phyloP scores from a whole-genome alignment of 92 coral and sea anemone genomes.

The Metridium senile region DNA sequence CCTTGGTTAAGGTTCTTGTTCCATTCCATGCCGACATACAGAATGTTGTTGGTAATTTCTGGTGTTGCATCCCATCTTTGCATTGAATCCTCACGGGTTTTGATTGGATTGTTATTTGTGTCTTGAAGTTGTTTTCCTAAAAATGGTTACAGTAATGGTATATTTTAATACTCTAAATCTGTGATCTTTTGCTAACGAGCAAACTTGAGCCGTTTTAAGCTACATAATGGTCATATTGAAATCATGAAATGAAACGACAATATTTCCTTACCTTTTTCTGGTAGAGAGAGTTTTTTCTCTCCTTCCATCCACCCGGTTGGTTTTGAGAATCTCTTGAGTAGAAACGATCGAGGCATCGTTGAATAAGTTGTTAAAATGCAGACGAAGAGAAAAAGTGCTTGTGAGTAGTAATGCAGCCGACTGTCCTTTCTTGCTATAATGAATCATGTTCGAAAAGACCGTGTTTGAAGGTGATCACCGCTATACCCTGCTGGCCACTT shows the following conservation, averaged over 20 bases:
- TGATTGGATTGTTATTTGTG: background rate
- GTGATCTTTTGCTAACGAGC: constrained; percentile 14
- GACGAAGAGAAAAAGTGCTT: background rate
- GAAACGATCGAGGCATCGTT: constrained; percentile 80
- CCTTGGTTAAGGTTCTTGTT: background rate
- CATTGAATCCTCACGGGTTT: background rate
- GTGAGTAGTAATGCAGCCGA: constrained; percentile 36
- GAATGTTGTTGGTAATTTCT: background rate
- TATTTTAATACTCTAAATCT: constrained; percentile 4
- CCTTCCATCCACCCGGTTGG: background rate
- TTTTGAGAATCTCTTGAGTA: constrained; percentile 58
- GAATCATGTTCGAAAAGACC: constrained; percentile 35
- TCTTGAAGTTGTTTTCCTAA: background rate
- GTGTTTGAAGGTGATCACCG: constrained; percentile 24
- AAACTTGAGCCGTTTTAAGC: background rate
- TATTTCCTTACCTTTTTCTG: constrained; percentile 26
- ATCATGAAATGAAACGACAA: background rate
- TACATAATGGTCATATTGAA: background rate
- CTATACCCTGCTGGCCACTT: constrained; percentile 52
- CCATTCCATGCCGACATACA: constrained; percentile 6
- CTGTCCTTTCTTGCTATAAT: constrained; percentile 59
- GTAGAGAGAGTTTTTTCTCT: background rate
- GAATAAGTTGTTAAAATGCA: background rate
- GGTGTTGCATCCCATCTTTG: background rate
- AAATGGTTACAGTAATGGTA: background rate